Base-by-base conservation (phyloP, 1,140 invertebrate genomes). In the Temnothorax longispinosus region DNA sequence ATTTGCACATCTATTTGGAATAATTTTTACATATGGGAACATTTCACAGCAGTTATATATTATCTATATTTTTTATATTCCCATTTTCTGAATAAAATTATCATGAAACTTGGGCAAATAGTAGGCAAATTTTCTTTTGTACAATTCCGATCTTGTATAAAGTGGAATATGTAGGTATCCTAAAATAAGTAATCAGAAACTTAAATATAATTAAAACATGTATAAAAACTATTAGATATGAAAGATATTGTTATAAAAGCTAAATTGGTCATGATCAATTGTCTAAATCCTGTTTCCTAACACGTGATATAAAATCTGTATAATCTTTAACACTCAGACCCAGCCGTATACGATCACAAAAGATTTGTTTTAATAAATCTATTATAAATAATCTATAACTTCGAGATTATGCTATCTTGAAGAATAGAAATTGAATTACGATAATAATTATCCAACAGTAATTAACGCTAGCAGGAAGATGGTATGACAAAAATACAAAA, bases 271-370 rank as follows among this genome's bases (percentile, higher is more conserved):
- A 82, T 82, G 18, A n/a, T 71, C n/a, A 72, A 41, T 47, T 69
- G 10, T 65, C 38, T 78, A 67, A 44, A 21, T 78, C 64, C 50
- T 47, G 11, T 11, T 78, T 41, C 11, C 0, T 75, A 77, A 88
- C n/a, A 88, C n/a, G 27, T 18, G 58, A 52, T 87, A 90, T 67
- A 80, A 89, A 41, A n/a, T 72, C 35, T 80, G 18, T 87, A 58
- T 65, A 71, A 65, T 84, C 82, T 56, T 84, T 74, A 71, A 87
- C 84, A 89, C 44, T 89, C 86, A 92, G 84, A 89, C 85, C 86
- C 89, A 92, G 89, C 88, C 84, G 47, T 88, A 91, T 88, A 80
- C 41, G 35, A 87, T 86, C 64, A 90, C 65, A 90, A 78, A 65
- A 64, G 7, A 32, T 80, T 58, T 32, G 77, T 69, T 62, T 64